Base-by-base conservation (phyloP, 2,797 vertebrate species). In the Pitangus sulphuratus region DNA sequence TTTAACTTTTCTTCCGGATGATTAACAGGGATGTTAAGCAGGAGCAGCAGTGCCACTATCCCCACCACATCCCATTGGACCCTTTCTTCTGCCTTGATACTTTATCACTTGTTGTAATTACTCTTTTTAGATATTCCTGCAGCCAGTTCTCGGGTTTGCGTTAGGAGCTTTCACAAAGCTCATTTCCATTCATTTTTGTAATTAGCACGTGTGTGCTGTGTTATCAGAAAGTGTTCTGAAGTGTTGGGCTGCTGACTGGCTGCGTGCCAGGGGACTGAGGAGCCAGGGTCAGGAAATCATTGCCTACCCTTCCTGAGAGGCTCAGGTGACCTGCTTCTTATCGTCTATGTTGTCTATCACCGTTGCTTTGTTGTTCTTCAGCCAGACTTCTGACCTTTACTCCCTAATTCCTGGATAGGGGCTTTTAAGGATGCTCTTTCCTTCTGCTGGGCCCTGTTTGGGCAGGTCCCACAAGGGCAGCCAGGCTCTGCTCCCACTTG, bases 11-110 rank as follows among this genome's bases (percentile, higher is more conserved):
- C 89, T 95, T 95, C 74, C 12, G 20, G 74, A 50, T 90, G 77
- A 84, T 95, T 94, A 94, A 72, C 87, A 86, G 37, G 90, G 94
- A 95, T 81, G 96, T 94, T 94, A 93, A 95, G 78, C 92, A 97
- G 93, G 91, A 78, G 58, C 85, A 79, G 82, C 47, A 62, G 25
- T 83, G 76, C 61, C 54, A 19, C 87, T 57, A 31, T 80, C 62
- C 81, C 85, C 62, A 47, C 65, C 40, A 14, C 91, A 94, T 94
- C 87, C 77, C 91, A 24, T 3, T 79, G 90, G 77, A 87, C 37
- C 15, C 26, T 87, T 84, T 42, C 51, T 89, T 56, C 76, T 84
- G 53, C 87, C 71, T 77, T 74, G 81, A 75, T 91, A 95, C 57
- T 84, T 94, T 91, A 87, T 92, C 84, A 11, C 83, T 83, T 89